Evolutionary conservation across 2,888 invertebrate genomes (phyloP).

Genomic region (Brenthis ino): DNA sequence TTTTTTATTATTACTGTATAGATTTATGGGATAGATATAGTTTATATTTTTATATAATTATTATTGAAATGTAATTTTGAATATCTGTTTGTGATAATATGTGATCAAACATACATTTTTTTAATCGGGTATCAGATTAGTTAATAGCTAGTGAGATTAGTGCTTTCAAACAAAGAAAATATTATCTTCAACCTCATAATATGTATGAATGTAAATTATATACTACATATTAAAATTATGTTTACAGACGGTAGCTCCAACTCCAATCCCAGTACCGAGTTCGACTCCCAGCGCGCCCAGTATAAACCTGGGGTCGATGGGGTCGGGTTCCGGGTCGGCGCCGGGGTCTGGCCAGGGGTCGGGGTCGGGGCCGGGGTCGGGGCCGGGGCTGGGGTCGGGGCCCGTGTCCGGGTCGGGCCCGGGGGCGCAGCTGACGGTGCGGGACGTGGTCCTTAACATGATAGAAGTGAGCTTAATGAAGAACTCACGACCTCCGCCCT

Average conservation of each 20-base stretch:
- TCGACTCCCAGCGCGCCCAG: conserved; percentile 15
- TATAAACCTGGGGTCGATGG: conserved; percentile 68
- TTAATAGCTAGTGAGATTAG: no score
- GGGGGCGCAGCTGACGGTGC: conserved; percentile 85
- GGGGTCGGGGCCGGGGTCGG: conserved; percentile 42
- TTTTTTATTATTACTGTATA: no score
- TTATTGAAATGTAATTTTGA: no score
- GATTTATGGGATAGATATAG: no score
- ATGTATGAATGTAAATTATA: no score
- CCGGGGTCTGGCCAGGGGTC: conserved; percentile 7
- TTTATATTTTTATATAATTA: no score
- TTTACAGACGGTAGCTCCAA: conserved; percentile 19
- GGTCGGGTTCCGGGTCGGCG: conserved; percentile 50
- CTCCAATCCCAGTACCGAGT: conserved; percentile 9
- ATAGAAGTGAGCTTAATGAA: conserved; percentile 91
- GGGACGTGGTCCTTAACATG: conserved; percentile 91
- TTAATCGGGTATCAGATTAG: no score
- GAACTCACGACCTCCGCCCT: conserved; percentile 71
- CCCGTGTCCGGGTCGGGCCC: conserved; percentile 46
- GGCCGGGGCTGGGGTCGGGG: conserved; percentile 41
- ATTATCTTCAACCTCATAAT: no score
- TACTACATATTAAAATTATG: neutral
- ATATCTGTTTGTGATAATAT: no score
- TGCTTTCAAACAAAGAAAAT: no score
- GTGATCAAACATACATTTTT: no score